Base-by-base conservation (phyloP, 2,113 vertebrate species). In the Mastomys natalensis region DNA sequence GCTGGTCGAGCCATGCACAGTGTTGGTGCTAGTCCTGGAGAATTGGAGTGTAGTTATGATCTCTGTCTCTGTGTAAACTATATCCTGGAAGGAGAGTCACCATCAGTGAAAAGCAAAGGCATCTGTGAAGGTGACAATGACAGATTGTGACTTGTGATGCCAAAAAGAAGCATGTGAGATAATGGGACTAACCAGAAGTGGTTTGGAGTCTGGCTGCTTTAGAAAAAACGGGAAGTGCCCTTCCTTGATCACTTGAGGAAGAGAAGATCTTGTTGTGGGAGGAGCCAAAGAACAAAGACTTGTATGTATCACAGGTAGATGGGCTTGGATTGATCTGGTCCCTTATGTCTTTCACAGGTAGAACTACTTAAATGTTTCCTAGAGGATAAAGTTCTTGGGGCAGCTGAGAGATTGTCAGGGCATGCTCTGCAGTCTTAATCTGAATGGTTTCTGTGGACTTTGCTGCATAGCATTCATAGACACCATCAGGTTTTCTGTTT, bases 1-100 rank as follows among this genome's bases (percentile, higher is more conserved):
- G 22, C 29, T 72, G 51, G 24, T 21, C 16, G 3, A 2, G 0
- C 16, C 5, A 4, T 29, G 8, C 5, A 26, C 22, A 19, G 2
- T 48, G 22, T 45, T 55, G 26, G 31, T 37, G 3, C 64, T 90
- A 1, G 11, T n/a, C 26, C 22, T 78, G 3, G 17, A 68, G 5
- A 64, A 51, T 16, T 88, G 60, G 73, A 91, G 48, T 45, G 1
- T 1, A 64, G 70, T 12, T 16, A n/a, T 0, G 24, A 53, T 66
- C 9, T 48, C 5, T 93, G 22, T 4, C 12, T 72, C 45, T 66
- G 48, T 58, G 48, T 24, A 91, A 31, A 72, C 51, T 22, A 37
- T 15, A 22, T 78, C 84, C 31, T 62, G 29, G 24, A 34, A n/a
- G 43, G 29, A 81, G 31, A 90, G 51, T 53, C 34, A 55, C 53